Conservation (phyloP, 2,888 invertebrate genomes). For the Drosophila eohydei region DNA sequence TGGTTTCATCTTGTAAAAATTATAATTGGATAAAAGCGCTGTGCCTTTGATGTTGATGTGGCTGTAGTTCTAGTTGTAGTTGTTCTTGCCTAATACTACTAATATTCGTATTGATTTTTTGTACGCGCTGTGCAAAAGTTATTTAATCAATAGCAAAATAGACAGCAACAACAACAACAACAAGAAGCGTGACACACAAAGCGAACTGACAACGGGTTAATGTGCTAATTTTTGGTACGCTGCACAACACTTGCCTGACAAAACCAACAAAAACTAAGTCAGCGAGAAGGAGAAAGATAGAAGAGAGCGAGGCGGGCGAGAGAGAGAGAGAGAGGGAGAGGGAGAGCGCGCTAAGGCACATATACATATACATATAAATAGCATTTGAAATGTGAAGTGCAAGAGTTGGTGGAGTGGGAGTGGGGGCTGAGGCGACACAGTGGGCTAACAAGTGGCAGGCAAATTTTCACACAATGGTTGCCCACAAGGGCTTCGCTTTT, state of each 20-base stretch:
- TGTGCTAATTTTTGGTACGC: conserved; percentile 71
- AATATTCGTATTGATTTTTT: conserved; percentile 58
- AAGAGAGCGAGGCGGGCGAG: conserved; percentile 4
- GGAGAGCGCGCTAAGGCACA: neutral
- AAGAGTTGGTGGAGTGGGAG: neutral
- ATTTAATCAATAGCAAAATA: conserved; percentile 71
- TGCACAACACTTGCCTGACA: conserved; percentile 43
- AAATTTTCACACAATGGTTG: conserved; percentile 55
- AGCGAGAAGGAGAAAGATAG: conserved; percentile 6
- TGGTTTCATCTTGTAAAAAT: conserved; percentile 36
- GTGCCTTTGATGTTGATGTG: conserved; percentile 43
- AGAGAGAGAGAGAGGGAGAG: conserved; percentile 11
- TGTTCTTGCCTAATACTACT: conserved; percentile 38
- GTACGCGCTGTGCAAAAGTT: conserved; percentile 49
- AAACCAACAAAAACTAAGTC: conserved; percentile 15
- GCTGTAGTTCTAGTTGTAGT: conserved; percentile 25
- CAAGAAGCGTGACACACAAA: conserved; percentile 45
- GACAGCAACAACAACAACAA: conserved; percentile 15
- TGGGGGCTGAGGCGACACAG: neutral
- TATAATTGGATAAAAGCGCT: conserved; percentile 63
- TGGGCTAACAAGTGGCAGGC: conserved; percentile 57
- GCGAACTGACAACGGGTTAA: conserved; percentile 68
- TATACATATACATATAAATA: conserved; percentile 47
- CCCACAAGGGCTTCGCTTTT: conserved; percentile 55
- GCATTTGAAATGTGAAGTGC: conserved; percentile 24